Evolutionary conservation across 2,888 invertebrate genomes (phyloP).

Genomic region (Chalcis sispes): DNA sequence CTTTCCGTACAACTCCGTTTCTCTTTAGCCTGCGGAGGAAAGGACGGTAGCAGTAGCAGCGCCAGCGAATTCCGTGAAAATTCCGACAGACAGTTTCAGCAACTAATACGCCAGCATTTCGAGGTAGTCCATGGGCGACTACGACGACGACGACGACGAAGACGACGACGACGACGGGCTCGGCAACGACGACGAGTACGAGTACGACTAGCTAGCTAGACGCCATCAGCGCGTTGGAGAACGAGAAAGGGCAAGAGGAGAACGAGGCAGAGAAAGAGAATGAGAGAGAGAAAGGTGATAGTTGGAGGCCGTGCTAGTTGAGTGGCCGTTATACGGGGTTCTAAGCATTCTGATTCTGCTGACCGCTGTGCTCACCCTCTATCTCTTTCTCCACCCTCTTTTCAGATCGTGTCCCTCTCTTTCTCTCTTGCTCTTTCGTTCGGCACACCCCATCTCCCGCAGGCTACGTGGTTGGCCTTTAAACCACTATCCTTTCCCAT

Average conservation of each 20-base stretch:
- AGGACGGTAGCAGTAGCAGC: background rate
- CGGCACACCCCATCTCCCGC: constrained; percentile 57
- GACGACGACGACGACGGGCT: background rate
- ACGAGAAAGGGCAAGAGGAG: constrained; percentile 9
- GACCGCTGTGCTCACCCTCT: constrained; percentile 68
- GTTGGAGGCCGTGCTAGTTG: constrained; percentile 61
- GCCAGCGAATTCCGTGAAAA: constrained; percentile 61
- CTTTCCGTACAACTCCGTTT: constrained; percentile 1
- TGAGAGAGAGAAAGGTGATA: constrained; percentile 25
- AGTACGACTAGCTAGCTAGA: background rate
- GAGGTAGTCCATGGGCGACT: constrained; percentile 16
- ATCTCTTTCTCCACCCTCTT: constrained; percentile 49
- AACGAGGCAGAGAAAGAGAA: constrained; percentile 10
- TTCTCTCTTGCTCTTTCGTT: constrained; percentile 35
- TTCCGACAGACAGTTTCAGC: constrained; percentile 61
- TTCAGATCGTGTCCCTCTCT: constrained; percentile 45
- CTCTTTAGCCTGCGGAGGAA: constrained; percentile 12
- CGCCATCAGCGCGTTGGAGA: constrained; percentile 16
- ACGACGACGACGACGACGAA: background rate
- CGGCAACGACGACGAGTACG: constrained; percentile 4
- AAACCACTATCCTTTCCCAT: constrained; percentile 64
- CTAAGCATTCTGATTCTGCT: constrained; percentile 75
- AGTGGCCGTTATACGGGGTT: constrained; percentile 73
- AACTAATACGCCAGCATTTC: constrained; percentile 57
- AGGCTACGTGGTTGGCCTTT: constrained; percentile 72